Evolutionary conservation across 2,888 invertebrate species (phyloP).

Genomic region (Prosapia bicincta): DNA sequence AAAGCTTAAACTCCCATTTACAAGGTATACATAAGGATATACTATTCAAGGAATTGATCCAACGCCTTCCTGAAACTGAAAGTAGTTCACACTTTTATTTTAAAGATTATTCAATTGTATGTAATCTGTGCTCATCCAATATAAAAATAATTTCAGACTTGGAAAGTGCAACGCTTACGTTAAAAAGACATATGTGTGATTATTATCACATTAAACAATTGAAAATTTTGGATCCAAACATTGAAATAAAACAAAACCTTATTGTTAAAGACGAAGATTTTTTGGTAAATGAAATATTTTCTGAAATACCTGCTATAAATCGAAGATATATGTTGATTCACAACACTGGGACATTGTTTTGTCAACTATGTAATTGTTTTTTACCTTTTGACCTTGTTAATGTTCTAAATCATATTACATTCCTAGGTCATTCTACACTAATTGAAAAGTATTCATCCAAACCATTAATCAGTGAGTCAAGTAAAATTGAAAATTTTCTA

Average conservation of each 20-base stretch:
- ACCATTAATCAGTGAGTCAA: not conserved
- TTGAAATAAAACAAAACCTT: not conserved
- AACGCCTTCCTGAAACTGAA: not conserved
- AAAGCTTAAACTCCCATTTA: not conserved
- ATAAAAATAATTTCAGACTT: not conserved
- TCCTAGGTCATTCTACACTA: not conserved
- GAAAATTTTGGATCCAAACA: not conserved
- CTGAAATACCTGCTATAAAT: not conserved
- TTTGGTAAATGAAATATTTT: not conserved
- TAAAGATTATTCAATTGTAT: not conserved
- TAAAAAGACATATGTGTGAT: not conserved
- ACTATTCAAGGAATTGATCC: not conserved
- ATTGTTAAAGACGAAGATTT: not conserved
- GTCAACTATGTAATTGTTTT: not conserved
- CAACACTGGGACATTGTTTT: not conserved
- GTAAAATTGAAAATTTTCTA: not conserved
- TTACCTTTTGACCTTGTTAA: not conserved
- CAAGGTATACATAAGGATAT: not conserved
- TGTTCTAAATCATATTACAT: not conserved
- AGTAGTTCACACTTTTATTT: not conserved
- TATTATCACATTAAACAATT: not conserved
- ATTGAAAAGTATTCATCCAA: not conserved
- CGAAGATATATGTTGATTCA: not conserved
- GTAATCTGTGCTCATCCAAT: not conserved
- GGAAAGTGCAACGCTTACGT: not conserved